Conservation (phyloP, 2,797 vertebrate genomes). For the Bovichtus variegatus region DNA sequence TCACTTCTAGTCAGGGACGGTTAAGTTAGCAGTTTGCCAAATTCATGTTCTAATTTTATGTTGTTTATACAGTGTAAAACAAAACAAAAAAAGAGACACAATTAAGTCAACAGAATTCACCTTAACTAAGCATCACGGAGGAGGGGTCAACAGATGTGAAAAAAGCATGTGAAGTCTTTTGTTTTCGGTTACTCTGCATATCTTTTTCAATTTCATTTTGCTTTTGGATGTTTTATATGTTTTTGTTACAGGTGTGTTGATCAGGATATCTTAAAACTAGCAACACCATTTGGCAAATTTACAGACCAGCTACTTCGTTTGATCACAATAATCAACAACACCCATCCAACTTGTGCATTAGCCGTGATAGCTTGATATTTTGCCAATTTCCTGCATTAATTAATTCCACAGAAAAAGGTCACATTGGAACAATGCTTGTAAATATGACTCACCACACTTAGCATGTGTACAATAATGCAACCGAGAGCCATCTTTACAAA, state of each 20-base stretch:
- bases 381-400: neutral
- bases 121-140: neutral
- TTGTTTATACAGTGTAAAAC: neutral
- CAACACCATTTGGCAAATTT: neutral
- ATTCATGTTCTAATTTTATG: neutral
- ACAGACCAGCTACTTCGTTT: neutral
- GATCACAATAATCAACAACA: neutral
- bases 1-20: neutral
- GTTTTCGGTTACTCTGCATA: neutral
- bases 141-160: neutral
- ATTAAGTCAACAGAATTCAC: neutral
- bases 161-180: neutral
- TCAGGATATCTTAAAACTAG: neutral
- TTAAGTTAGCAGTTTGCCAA: neutral
- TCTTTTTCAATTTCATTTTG: neutral
- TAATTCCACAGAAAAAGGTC: neutral
- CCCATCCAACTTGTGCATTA: neutral
- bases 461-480: neutral
- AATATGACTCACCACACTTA: neutral
- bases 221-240: neutral
- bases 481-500: neutral
- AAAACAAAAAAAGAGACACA: neutral
- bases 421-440: neutral
- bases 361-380: neutral
- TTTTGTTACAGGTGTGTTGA: neutral